Evolutionary conservation across 1,140 invertebrate genomes (phyloP).

Genomic region (Ostrea denselamellosa): DNA sequence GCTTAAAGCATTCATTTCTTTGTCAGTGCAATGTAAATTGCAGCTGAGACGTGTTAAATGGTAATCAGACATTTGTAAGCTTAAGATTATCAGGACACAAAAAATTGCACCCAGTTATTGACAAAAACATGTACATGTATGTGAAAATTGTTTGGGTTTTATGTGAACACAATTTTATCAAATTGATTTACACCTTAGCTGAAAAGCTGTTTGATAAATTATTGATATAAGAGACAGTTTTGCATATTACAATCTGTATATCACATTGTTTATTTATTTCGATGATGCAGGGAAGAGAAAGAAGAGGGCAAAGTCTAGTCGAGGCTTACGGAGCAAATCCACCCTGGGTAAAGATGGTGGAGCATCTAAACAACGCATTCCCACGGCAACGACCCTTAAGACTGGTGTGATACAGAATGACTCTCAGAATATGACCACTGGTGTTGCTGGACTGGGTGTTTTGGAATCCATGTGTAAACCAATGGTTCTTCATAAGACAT

Average conservation of each 20-base stretch:
- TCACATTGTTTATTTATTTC: not conserved
- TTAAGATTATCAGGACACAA: too few species aligned
- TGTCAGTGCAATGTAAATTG: too few species aligned
- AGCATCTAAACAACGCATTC: conserved; percentile 7
- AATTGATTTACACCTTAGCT: too few species aligned
- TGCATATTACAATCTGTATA: not conserved
- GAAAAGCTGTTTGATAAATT: too few species aligned
- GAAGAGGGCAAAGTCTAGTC: conserved; percentile 35
- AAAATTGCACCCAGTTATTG: too few species aligned
- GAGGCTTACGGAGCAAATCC: not conserved
- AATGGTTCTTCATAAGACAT: conserved; percentile 18
- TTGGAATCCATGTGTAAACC: conserved; percentile 39
- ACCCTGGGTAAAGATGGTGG: conserved; percentile 4
- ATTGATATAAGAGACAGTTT: too few species aligned
- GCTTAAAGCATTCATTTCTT: too few species aligned
- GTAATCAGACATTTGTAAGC: too few species aligned
- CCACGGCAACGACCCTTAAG: not conserved
- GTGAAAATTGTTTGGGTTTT: too few species aligned
- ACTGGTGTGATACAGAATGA: not conserved
- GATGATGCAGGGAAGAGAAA: conserved; percentile 49
- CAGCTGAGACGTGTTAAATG: too few species aligned
- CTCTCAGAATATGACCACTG: not conserved
- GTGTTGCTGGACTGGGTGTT: conserved; percentile 26
- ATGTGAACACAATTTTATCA: too few species aligned
- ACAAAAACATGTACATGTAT: too few species aligned